Evolutionary conservation across 2,888 invertebrate species (phyloP).

Genomic region (Lepidochrysops patricia): DNA sequence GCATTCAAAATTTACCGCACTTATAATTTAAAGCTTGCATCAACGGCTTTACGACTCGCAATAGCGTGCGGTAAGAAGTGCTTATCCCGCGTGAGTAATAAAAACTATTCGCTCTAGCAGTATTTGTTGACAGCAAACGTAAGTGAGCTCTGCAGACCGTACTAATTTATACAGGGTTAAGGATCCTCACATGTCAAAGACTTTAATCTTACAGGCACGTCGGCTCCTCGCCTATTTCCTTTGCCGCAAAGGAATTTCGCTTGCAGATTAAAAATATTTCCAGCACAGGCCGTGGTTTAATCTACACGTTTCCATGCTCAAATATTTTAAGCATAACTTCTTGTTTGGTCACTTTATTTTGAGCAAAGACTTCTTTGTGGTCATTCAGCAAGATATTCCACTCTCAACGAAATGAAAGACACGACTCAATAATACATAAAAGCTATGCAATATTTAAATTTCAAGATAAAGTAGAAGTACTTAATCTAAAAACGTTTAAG

Average conservation of each 20-base stretch:
- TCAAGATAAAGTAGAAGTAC: too few species aligned
- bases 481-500: too few species aligned
- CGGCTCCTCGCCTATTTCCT: background rate
- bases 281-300: conserved; percentile 4
- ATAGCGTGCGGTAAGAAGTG: too few species aligned
- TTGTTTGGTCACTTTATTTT: background rate
- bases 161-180: conserved; percentile 1
- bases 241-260: background rate
- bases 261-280: conserved; percentile 10
- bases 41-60: too few species aligned
- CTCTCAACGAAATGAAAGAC: too few species aligned
- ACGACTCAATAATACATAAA: too few species aligned
- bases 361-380: background rate
- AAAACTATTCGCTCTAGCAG: background rate
- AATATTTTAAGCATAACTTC: background rate
- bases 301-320: background rate
- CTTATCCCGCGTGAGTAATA: too few species aligned
- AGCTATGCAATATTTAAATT: too few species aligned
- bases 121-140: background rate
- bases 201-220: conserved; percentile 5
- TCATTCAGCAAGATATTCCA: too few species aligned
- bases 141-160: background rate
- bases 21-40: too few species aligned
- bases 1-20: too few species aligned
- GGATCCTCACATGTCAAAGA: background rate